Base-by-base conservation (phyloP, 2,888 invertebrate genomes). In the Diaphora mendica region DNA sequence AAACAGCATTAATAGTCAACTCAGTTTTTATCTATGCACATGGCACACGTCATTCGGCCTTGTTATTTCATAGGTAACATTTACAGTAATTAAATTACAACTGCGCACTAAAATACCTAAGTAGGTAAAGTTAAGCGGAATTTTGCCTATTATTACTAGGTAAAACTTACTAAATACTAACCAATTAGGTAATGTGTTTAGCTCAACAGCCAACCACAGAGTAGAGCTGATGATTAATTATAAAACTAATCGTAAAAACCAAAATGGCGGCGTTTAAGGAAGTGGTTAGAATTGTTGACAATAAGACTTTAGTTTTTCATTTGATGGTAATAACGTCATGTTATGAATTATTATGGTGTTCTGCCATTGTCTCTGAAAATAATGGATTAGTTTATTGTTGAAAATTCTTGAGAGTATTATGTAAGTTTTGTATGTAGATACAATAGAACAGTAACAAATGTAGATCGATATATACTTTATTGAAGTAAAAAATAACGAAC, bases 201-300 rank as follows among this genome's bases (percentile, higher is more conserved):
- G 76, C 69, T 69, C 39, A 76, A 72, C 78, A 80, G 70, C 85
- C 86, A 85, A 85, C 78, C 85, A 77, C 76, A n/a, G 79, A 74
- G 74, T 64, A 77, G 79, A 70, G 66, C 26, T 26, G 80, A 85
- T 86, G 82, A 85, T 80, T 85, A 85, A 86, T 81, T 74, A 77
- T 23, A 11, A 55, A 73, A 77, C 71, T 79, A 79, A 81, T 76
- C 75, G 51, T 69, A 75, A 75, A 62, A 62, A 42, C 42, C 76
- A 82, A 86, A 84, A 86, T 86, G 86, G 86, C 86, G 79, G 64
- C 82, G 42, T 68, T 79, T 75, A 77, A 85, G 86, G 86, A 86
- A 86, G 74, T 77, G 74, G 59, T 68, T 65, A 59, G 68, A 70
- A 68, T 72, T 65, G 55, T 71, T 80, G 74, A 77, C 73, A 83